phyloP scores from a whole-genome alignment of 1,140 invertebrate genomes.

The Elysia chlorotica region DNA sequence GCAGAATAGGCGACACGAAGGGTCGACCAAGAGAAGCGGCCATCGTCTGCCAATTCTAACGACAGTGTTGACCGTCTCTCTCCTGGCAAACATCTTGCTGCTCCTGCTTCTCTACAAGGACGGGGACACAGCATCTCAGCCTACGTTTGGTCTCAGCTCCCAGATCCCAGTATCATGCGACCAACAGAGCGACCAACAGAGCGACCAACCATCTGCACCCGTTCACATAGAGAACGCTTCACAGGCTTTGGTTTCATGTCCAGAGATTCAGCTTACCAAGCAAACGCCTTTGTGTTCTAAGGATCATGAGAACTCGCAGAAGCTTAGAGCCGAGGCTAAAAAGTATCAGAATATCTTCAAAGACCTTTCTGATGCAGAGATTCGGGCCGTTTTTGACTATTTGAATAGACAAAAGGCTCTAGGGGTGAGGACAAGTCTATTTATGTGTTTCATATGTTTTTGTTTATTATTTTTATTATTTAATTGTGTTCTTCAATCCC shows the following conservation, averaged over 20 bases:
- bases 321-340: neutral
- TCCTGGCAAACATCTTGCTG: neutral
- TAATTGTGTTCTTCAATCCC: too few relatives aligned
- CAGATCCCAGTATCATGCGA: neutral
- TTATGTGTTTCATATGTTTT: neutral
- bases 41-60: neutral
- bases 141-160: neutral
- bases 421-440: neutral
- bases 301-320: neutral
- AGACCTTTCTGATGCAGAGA: conserved; percentile 23
- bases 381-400: conserved; percentile 16
- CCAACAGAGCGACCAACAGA: neutral
- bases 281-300: neutral
- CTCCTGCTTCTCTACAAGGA: neutral
- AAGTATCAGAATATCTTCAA: conserved; percentile 20
- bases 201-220: neutral
- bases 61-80: neutral
- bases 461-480: neutral
- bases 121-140: too few relatives aligned
- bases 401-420: conserved; percentile 4
- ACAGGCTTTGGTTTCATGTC: too few relatives aligned
- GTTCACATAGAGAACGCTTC: too few relatives aligned
- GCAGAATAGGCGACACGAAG: neutral
- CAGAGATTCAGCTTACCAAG: neutral
- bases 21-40: neutral